A percentile compares a stretch with the other conserved stretches of the same genome.
These are phyloP conservation scores for Acropora tenuis DNA, from an alignment of 64 coral and sea anemone species.

Conservation along the genomic window DNA sequence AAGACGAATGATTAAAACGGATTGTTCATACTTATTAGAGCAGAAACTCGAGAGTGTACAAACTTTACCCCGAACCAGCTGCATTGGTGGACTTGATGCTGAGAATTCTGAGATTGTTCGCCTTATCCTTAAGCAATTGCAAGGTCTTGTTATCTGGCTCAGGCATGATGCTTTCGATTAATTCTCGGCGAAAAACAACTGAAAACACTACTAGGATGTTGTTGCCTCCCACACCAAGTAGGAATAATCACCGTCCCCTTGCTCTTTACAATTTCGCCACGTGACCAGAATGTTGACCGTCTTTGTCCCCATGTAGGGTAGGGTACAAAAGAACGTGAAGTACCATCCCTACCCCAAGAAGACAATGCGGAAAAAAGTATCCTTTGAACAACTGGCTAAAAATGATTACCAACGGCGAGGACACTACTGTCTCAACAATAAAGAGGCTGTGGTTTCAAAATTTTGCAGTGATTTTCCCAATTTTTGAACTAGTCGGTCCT, in stretches of 20 bases:
- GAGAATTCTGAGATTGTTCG: constrained; percentile 87
- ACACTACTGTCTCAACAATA: too few relatives aligned
- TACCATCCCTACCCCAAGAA: too few relatives aligned
- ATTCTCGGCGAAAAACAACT: too few relatives aligned
- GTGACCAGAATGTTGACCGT: neutral
- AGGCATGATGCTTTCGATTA: constrained; percentile 20
- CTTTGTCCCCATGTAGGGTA: neutral
- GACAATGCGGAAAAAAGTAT: too few relatives aligned
- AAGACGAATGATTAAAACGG: neutral
- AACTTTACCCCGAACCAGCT: constrained; percentile 82
- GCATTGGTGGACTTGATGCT: constrained; percentile 92
- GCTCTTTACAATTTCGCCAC: neutral
- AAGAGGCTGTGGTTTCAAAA: too few relatives aligned
- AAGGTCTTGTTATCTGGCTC: constrained; percentile 84
- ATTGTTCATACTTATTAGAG: neutral
- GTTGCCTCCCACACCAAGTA: too few relatives aligned
- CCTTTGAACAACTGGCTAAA: too few relatives aligned
- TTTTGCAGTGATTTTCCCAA: too few relatives aligned
- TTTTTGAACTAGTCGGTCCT: too few relatives aligned
- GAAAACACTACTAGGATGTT: neutral
- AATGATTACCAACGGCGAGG: too few relatives aligned
- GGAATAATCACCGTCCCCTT: too few relatives aligned
- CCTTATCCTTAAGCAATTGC: constrained; percentile 83
- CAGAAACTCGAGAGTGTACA: neutral
- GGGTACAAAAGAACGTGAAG: neutral